Percentiles rank a stretch among this genome's conserved stretches.
Evolutionary conservation across 64 coral and sea anemone species (phyloP).

Genomic region (Stichodactyla mertensii): DNA sequence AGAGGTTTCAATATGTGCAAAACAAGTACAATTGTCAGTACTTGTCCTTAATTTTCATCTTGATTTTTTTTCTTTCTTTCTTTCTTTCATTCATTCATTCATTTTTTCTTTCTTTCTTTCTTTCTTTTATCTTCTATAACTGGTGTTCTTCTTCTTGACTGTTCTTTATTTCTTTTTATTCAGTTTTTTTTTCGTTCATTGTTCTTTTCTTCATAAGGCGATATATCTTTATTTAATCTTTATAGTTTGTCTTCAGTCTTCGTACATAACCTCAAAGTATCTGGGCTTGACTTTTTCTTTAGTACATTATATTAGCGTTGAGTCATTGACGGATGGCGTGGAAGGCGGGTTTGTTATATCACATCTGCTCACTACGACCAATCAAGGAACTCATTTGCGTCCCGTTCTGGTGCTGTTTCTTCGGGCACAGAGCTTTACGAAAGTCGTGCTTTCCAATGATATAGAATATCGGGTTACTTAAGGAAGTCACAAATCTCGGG

Average conservation of each 20-base stretch:
- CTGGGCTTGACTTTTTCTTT: not conserved
- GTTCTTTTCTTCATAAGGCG: not conserved
- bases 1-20: too few species aligned
- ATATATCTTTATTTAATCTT: not conserved
- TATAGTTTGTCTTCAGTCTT: not conserved
- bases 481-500: conserved; percentile 52
- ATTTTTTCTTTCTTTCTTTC: too few species aligned
- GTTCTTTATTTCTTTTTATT: not conserved
- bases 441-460: conserved; percentile 70
- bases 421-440: conserved; percentile 28
- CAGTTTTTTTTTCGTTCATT: not conserved
- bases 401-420: not conserved
- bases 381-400: conserved; percentile 4
- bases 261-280: not conserved
- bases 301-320: not conserved
- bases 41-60: too few species aligned
- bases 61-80: too few species aligned
- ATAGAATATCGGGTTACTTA: conserved; percentile 55
- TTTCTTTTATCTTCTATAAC: too few species aligned
- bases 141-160: not conserved
- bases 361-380: not conserved
- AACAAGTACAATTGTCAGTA: too few species aligned
- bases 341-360: not conserved
- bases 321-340: not conserved
- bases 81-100: too few species aligned